phyloP scores from a whole-genome alignment of 2,888 invertebrate genomes.

The Physocephala rufipes region DNA sequence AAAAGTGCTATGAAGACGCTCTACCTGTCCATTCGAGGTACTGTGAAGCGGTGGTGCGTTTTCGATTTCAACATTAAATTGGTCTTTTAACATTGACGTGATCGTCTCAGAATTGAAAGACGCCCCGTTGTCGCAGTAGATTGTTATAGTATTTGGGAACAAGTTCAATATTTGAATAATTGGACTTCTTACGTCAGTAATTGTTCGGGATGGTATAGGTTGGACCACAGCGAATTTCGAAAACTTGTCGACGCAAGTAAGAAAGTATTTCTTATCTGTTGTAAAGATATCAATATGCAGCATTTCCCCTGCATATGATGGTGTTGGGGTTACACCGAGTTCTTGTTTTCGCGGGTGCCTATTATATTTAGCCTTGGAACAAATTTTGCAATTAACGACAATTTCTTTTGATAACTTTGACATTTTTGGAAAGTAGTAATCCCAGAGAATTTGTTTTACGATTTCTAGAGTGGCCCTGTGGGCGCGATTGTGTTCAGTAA shows the following conservation, averaged over 20 bases:
- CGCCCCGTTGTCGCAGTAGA: slow-evolving; percentile 17
- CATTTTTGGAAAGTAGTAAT: slow-evolving; percentile 37
- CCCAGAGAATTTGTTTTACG: slow-evolving; percentile 30
- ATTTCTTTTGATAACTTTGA: slow-evolving; percentile 36
- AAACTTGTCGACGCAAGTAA: too few species aligned
- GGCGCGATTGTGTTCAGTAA: slow-evolving; percentile 37
- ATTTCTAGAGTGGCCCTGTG: slow-evolving; percentile 37
- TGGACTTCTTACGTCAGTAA: too few species aligned
- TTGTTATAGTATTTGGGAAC: background rate
- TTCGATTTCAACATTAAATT: slow-evolving; percentile 1
- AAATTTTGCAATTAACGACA: slow-evolving; percentile 38
- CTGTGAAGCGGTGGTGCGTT: slow-evolving; percentile 40
- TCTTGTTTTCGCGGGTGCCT: slow-evolving; percentile 34
- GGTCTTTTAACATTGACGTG: slow-evolving; percentile 5
- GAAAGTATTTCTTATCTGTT: slow-evolving; percentile 31
- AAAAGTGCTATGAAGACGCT: slow-evolving; percentile 33
- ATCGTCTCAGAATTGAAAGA: too few species aligned
- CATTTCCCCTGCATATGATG: slow-evolving; percentile 34
- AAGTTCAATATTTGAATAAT: too few species aligned
- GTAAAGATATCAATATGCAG: slow-evolving; percentile 30
- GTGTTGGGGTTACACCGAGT: slow-evolving; percentile 38
- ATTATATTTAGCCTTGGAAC: slow-evolving; percentile 37
- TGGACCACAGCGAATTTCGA: too few species aligned
- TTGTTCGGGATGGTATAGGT: too few species aligned
- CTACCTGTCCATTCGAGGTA: slow-evolving; percentile 39